A percentile compares a stretch with the other conserved stretches of the same genome.
Evolutionary conservation across 2,113 vertebrate species (phyloP).

Genomic region (Zingel zingel): DNA sequence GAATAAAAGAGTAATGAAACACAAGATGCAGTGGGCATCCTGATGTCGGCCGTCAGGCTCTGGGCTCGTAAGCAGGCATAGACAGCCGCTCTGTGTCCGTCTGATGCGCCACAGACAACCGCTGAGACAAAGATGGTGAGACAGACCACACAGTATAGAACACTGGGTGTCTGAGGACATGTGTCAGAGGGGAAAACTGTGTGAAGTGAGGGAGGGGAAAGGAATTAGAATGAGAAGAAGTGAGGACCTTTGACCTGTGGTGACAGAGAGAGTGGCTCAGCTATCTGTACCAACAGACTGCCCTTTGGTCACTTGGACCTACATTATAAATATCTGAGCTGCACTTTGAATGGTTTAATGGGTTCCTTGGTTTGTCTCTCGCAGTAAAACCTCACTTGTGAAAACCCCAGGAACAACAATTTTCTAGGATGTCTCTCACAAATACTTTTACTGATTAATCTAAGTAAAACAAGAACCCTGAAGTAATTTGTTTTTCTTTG

Average conservation of each 20-base stretch:
- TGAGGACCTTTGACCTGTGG: constrained; percentile 43
- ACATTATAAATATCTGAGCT: constrained; percentile 1
- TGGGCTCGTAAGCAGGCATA: constrained; percentile 19
- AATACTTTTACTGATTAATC: neutral
- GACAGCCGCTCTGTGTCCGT: constrained; percentile 35
- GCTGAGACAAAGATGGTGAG: constrained; percentile 30
- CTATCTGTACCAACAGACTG: neutral
- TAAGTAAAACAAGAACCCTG: neutral
- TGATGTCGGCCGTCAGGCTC: constrained; percentile 22
- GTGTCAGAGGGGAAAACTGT: constrained; percentile 1
- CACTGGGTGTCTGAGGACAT: constrained; percentile 29
- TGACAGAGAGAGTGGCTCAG: neutral
- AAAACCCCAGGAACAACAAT: neutral
- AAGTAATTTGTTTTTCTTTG: neutral
- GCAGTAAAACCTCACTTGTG: neutral
- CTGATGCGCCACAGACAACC: constrained; percentile 24
- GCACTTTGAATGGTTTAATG: constrained; percentile 16
- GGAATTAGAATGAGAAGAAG: constrained; percentile 16
- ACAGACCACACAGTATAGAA: constrained; percentile 25
- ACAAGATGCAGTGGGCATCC: constrained; percentile 43
- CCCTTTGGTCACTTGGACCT: constrained; percentile 23
- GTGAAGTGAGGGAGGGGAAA: constrained; percentile 13
- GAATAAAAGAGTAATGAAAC: constrained; percentile 51
- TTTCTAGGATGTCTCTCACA: neutral
- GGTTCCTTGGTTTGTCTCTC: constrained; percentile 12